These are phyloP conservation scores for Episyrphus balteatus DNA, from an alignment of 1,140 invertebrate species.

Conservation along the genomic window DNA sequence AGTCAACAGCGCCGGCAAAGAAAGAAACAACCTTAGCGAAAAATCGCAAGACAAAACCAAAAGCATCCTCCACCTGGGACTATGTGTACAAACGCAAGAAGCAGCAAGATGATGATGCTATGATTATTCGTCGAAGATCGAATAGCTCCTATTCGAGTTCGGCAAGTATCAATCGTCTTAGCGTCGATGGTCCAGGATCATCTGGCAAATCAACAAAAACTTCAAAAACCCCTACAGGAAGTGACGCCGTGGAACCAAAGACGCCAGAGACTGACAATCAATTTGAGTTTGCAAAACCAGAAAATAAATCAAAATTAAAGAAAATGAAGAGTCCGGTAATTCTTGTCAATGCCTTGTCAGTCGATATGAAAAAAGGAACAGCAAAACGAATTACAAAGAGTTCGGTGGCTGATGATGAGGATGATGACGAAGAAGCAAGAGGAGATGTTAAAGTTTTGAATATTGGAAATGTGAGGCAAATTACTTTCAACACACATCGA, in stretches of 20 bases:
- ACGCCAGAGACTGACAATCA: constrained; percentile 10
- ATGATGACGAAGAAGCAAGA: constrained; percentile 39
- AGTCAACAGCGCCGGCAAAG: constrained; percentile 19
- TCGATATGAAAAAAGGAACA: constrained; percentile 17
- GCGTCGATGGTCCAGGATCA: constrained; percentile 14
- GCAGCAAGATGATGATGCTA: constrained; percentile 55
- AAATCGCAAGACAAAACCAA: constrained; percentile 23
- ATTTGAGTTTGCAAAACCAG: constrained; percentile 24
- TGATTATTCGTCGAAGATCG: constrained; percentile 67
- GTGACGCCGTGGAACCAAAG: constrained; percentile 14
- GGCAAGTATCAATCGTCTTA: constrained; percentile 40
- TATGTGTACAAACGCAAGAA: constrained; percentile 46
- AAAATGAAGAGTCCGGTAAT: neutral
- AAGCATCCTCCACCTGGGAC: constrained; percentile 42
- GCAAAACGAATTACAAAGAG: neutral
- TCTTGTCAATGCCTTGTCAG: constrained; percentile 15
- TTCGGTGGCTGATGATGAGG: constrained; percentile 12
- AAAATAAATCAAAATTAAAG: constrained; percentile 17
- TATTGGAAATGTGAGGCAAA: constrained; percentile 51
- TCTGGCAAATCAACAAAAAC: neutral
- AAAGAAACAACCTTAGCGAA: neutral
- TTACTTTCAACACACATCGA: constrained; percentile 47
- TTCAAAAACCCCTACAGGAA: constrained; percentile 1
- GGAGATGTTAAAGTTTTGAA: constrained; percentile 49
- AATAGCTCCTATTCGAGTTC: constrained; percentile 71